A percentile compares a stretch with the other conserved stretches of the same genome.
These are phyloP conservation scores for Drosophila trapezifrons DNA, from an alignment of 1,140 invertebrate species.

Conservation along the genomic window DNA sequence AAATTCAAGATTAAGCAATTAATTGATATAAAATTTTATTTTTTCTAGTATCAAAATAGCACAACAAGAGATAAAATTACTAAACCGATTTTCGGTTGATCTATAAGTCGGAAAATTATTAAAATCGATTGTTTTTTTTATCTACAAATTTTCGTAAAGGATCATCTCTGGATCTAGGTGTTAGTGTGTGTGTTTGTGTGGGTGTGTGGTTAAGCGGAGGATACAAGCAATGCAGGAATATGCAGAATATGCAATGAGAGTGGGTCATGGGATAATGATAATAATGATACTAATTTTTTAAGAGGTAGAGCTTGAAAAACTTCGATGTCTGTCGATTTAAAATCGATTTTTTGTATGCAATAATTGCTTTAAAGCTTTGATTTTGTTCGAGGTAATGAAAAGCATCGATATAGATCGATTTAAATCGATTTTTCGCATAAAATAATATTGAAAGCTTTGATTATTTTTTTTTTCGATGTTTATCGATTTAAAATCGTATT, in stretches of 20 bases:
- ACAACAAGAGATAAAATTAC: neutral
- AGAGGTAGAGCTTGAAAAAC: neutral
- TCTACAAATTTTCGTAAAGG: neutral
- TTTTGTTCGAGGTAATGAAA: too few relatives aligned
- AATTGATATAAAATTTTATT: neutral
- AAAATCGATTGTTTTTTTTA: neutral
- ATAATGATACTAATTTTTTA: neutral
- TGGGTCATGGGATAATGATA: conserved; percentile 1
- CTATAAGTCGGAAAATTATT: neutral
- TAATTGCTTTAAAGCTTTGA: too few relatives aligned
- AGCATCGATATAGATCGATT: neutral
- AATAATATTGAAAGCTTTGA: neutral
- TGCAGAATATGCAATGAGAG: conserved; percentile 14
- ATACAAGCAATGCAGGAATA: conserved; percentile 38
- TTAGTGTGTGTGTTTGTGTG: conserved; percentile 28
- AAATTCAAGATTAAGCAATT: too few relatives aligned
- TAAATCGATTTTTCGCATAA: neutral
- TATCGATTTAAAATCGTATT: neutral
- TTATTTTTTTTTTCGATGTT: too few relatives aligned
- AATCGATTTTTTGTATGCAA: neutral
- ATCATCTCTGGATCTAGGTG: conserved; percentile 10
- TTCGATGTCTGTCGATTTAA: neutral
- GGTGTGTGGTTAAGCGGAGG: conserved; percentile 27
- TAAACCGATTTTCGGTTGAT: too few relatives aligned
- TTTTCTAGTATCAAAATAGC: too few relatives aligned